These are phyloP conservation scores for Carettochelys insculpta DNA, from an alignment of 2,113 vertebrate species.

Conservation along the genomic window DNA sequence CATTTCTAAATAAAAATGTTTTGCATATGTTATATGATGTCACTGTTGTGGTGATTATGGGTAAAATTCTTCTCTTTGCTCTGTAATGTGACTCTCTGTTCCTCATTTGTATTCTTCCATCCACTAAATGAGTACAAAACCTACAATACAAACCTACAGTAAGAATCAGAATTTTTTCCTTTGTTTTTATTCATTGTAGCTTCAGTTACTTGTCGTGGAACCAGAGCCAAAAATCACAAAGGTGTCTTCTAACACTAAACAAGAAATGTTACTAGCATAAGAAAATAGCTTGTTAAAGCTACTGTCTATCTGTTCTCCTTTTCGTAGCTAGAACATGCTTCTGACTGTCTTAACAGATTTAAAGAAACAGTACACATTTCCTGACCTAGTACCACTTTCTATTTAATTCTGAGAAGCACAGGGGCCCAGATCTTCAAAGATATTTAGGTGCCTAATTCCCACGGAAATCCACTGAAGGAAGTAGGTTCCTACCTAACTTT, in stretches of 20 bases:
- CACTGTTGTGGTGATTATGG: conserved; percentile 1
- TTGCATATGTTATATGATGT: background rate
- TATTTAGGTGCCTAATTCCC: background rate
- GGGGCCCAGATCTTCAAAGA: background rate
- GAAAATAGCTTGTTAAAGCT: background rate
- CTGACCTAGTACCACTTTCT: background rate
- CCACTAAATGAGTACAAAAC: conserved; percentile 6
- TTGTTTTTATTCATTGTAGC: background rate
- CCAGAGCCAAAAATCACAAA: background rate
- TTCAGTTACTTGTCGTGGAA: background rate
- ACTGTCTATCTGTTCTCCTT: background rate
- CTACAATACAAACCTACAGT: background rate
- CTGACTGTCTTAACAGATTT: background rate
- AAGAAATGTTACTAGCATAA: background rate
- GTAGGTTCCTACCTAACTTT: background rate
- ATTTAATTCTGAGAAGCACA: background rate
- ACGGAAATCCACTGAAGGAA: background rate
- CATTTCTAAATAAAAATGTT: background rate
- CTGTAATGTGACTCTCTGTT: background rate
- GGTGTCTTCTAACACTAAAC: background rate
- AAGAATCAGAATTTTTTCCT: background rate
- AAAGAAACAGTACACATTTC: background rate
- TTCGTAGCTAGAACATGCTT: background rate
- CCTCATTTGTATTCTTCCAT: background rate
- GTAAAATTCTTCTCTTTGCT: background rate